Conservation (phyloP, 2,797 vertebrate species). For the Falco columbarius region DNA sequence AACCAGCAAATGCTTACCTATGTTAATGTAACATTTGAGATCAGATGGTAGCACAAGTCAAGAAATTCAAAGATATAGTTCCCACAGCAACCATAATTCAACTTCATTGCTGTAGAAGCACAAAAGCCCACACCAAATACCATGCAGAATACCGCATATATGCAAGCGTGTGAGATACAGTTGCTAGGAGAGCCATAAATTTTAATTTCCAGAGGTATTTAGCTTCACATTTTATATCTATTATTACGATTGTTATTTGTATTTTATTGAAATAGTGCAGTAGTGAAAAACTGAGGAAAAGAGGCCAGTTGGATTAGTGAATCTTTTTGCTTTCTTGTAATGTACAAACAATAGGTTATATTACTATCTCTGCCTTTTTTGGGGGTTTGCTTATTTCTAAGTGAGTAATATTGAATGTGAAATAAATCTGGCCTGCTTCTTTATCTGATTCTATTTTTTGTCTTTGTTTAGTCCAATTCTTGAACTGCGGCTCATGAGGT, state of each 20-base stretch:
- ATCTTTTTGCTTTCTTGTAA: not conserved
- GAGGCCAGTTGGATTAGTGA: not conserved
- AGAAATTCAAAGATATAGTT: slow-evolving; percentile 69
- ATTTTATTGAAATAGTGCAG: not conserved
- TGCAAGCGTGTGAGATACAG: slow-evolving; percentile 31
- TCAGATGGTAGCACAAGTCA: slow-evolving; percentile 44
- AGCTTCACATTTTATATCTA: not conserved
- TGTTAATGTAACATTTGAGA: slow-evolving; percentile 66
- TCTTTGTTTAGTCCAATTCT: not conserved
- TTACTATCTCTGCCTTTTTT: not conserved
- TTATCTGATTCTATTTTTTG: not conserved
- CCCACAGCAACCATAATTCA: slow-evolving; percentile 76
- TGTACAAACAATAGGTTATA: not conserved
- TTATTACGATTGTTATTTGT: not conserved
- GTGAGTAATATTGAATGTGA: not conserved
- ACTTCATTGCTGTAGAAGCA: slow-evolving; percentile 29
- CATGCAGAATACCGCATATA: not conserved
- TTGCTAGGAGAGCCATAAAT: slow-evolving; percentile 51
- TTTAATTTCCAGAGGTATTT: slow-evolving; percentile 33
- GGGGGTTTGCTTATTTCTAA: not conserved
- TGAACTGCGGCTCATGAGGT: not conserved
- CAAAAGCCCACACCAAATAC: slow-evolving; percentile 22
- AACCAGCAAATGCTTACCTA: not conserved
- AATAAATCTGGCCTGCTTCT: not conserved
- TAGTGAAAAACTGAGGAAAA: not conserved